phyloP scores from a whole-genome alignment of 2,797 vertebrate genomes.

The Sphenodon punctatus region DNA sequence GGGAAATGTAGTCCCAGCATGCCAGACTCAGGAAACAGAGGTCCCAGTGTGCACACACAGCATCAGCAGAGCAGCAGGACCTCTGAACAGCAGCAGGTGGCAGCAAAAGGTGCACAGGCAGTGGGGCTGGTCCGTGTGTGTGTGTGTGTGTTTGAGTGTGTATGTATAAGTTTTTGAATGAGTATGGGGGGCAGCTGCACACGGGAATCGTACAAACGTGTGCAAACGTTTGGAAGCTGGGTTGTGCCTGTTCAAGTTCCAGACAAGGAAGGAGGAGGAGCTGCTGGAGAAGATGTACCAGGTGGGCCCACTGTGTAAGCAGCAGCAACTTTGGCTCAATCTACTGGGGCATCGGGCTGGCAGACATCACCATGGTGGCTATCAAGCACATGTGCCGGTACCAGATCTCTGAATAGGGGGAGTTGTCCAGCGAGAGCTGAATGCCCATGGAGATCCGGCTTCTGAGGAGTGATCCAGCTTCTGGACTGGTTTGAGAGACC shows the following conservation, averaged over 20 bases:
- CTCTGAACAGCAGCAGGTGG: no score
- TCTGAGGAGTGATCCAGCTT: constrained; percentile 90
- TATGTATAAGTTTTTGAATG: no score
- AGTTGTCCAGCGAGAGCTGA: constrained; percentile 86
- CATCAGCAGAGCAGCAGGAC: no score
- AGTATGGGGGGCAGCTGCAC: no score
- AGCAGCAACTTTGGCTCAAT: constrained; percentile 94
- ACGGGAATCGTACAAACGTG: no score
- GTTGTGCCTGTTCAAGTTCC: constrained; percentile 85
- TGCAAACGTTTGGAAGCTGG: no score
- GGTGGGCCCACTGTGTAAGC: constrained; percentile 88
- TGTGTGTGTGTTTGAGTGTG: no score
- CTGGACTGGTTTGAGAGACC: constrained; percentile 94
- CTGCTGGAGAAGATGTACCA: constrained; percentile 91
- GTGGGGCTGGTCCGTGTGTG: no score
- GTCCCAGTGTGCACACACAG: no score
- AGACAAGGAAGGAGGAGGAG: constrained; percentile 89
- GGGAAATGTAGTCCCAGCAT: no score
- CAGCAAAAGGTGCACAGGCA: no score
- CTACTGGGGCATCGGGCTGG: constrained; percentile 83
- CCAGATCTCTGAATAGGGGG: constrained; percentile 90
- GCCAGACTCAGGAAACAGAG: no score
- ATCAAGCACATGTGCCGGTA: constrained; percentile 94
- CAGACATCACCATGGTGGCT: constrained; percentile 90
- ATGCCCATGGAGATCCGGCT: constrained; percentile 94